Evolutionary conservation across 2,113 vertebrate genomes (phyloP).

Genomic region (Oreochromis aureus): DNA sequence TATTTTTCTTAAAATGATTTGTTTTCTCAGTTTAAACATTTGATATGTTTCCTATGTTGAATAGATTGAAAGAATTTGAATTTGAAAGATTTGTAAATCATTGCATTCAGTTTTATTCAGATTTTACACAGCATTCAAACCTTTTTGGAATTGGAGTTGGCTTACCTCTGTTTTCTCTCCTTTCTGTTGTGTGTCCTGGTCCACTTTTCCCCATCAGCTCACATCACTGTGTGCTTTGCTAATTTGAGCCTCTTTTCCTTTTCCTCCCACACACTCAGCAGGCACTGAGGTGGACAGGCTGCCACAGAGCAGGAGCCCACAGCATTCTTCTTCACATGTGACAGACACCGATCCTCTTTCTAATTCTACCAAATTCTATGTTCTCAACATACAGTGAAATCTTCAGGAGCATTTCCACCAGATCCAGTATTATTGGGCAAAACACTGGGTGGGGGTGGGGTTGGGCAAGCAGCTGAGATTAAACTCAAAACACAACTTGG

Average conservation of each 20-base stretch:
- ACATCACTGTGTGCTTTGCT: neutral
- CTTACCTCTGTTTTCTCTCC: neutral
- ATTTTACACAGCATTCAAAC: neutral
- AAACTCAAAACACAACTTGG: neutral
- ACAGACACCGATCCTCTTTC: neutral
- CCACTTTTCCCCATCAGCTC: neutral
- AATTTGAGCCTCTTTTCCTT: neutral
- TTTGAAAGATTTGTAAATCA: neutral
- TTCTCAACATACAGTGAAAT: neutral
- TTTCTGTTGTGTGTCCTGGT: neutral
- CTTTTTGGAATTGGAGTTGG: rapidly evolving
- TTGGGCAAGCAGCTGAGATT: neutral
- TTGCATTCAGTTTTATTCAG: neutral
- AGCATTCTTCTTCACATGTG: neutral
- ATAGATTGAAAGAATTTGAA: neutral
- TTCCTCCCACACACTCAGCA: neutral
- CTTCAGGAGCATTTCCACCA: neutral
- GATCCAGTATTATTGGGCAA: neutral
- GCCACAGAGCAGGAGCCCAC: neutral
- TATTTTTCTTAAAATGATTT: neutral
- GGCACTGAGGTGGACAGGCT: neutral
- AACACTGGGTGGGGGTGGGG: too few relatives aligned
- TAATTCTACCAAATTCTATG: neutral
- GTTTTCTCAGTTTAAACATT: neutral
- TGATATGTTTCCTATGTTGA: neutral